These are phyloP conservation scores for Oryctes rhinoceros DNA, from an alignment of 1,140 invertebrate genomes.

Conservation along the genomic window DNA sequence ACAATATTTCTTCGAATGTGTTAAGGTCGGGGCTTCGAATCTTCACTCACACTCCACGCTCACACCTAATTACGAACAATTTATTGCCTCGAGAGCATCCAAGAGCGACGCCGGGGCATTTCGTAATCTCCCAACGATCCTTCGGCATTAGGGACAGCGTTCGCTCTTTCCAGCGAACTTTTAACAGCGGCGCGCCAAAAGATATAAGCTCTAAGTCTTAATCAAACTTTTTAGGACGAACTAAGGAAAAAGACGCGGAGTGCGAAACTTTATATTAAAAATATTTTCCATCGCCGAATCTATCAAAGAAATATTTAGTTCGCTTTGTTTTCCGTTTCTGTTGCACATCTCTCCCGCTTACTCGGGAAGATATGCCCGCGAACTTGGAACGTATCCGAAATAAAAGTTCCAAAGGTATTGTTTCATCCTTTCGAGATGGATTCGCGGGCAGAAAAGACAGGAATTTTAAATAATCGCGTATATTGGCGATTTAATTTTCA, in stretches of 20 bases:
- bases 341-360: not conserved
- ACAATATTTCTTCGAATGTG: constrained; percentile 29
- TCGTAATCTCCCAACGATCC: not conserved
- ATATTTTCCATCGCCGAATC: constrained; percentile 21
- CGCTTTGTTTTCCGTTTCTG: not conserved
- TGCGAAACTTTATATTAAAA: constrained; percentile 32
- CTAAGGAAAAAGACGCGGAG: not conserved
- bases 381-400: not conserved
- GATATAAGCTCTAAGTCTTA: constrained; percentile 29
- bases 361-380: not conserved
- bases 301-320: constrained; percentile 34
- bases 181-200: not conserved
- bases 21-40: not conserved
- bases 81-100: not conserved
- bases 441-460: not conserved
- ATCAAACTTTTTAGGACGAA: constrained; percentile 22
- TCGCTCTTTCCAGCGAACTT: not conserved
- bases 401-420: not conserved
- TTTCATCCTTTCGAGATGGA: not conserved
- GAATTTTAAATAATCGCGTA: not conserved
- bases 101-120: not conserved
- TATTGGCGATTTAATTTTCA: not conserved
- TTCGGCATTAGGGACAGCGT: not conserved
- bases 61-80: constrained; percentile 12
- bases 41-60: not conserved